These are phyloP conservation scores for Halictus rubicundus DNA, from an alignment of 1,140 invertebrate species.

Conservation along the genomic window DNA sequence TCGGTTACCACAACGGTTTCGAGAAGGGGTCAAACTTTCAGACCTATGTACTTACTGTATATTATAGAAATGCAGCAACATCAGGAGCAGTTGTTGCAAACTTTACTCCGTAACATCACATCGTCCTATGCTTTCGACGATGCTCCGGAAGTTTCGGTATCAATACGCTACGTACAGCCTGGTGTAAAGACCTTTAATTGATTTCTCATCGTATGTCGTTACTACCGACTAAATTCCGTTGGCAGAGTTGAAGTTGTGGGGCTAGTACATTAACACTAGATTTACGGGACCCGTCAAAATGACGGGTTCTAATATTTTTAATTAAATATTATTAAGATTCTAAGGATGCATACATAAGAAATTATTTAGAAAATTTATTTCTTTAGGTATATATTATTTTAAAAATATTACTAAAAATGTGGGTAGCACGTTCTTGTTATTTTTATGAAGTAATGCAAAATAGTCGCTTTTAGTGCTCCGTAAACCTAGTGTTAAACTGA, in stretches of 20 bases:
- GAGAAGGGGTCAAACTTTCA: conserved; percentile 20
- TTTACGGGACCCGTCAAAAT: too few relatives aligned
- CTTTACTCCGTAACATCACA: conserved; percentile 12
- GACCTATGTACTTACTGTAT: conserved; percentile 20
- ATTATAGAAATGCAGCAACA: conserved; percentile 29
- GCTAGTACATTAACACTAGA: neutral
- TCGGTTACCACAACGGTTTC: neutral
- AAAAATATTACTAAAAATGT: too few relatives aligned
- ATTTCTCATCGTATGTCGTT: conserved; percentile 11
- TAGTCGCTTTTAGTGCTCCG: too few relatives aligned
- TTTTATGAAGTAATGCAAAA: too few relatives aligned
- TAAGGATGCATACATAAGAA: too few relatives aligned
- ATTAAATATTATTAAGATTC: too few relatives aligned
- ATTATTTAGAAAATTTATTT: too few relatives aligned
- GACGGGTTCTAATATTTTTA: too few relatives aligned
- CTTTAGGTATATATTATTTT: too few relatives aligned
- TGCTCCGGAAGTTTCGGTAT: conserved; percentile 15
- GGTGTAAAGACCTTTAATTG: conserved; percentile 23
- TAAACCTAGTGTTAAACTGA: too few relatives aligned
- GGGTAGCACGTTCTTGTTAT: too few relatives aligned
- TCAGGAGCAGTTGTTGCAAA: conserved; percentile 21
- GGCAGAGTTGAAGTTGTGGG: neutral
- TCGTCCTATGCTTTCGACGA: neutral
- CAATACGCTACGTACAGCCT: neutral
- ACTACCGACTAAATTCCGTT: neutral